A percentile compares a stretch with the other conserved stretches of the same genome.
Evolutionary conservation across 2,113 vertebrate genomes (phyloP).

Genomic region (Nerophis lumbriciformis): DNA sequence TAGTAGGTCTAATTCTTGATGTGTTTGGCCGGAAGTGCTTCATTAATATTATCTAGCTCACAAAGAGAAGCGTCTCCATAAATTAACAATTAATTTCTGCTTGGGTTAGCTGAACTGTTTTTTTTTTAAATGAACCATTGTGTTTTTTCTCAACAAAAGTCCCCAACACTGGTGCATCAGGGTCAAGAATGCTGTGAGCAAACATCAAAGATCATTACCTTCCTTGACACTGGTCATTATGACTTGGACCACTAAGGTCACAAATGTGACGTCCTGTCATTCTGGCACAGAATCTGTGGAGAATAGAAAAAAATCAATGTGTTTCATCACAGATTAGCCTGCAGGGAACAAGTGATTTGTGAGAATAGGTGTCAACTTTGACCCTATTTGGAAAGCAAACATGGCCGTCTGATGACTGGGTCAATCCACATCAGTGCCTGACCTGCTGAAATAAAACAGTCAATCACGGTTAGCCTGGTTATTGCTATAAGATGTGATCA

Average conservation of each 20-base stretch:
- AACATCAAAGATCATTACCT: constrained; percentile 16
- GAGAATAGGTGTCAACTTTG: constrained; percentile 34
- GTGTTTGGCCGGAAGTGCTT: constrained; percentile 37
- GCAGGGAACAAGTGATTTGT: constrained; percentile 26
- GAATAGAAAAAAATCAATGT: constrained; percentile 40
- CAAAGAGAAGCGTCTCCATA: constrained; percentile 25
- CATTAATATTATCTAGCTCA: constrained; percentile 29
- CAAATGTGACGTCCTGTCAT: constrained; percentile 1
- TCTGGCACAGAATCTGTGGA: constrained; percentile 12
- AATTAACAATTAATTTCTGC: constrained; percentile 36
- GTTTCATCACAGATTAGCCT: constrained; percentile 34
- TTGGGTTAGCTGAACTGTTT: constrained; percentile 21
- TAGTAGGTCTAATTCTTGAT: constrained; percentile 33
- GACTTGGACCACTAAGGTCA: constrained; percentile 37
- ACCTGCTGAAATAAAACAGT: neutral
- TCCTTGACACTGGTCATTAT: constrained; percentile 43
- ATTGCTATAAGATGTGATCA: too few relatives aligned
- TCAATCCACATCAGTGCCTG: constrained; percentile 24
- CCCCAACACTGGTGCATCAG: neutral
- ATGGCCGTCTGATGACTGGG: constrained; percentile 15
- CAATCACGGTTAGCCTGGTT: too few relatives aligned
- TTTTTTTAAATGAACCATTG: neutral
- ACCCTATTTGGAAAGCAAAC: constrained; percentile 40
- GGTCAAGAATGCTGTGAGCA: constrained; percentile 2
- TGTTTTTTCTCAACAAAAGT: neutral